These are phyloP conservation scores for Gymnobelideus leadbeateri DNA, from an alignment of 2,113 vertebrate genomes.

Conservation along the genomic window DNA sequence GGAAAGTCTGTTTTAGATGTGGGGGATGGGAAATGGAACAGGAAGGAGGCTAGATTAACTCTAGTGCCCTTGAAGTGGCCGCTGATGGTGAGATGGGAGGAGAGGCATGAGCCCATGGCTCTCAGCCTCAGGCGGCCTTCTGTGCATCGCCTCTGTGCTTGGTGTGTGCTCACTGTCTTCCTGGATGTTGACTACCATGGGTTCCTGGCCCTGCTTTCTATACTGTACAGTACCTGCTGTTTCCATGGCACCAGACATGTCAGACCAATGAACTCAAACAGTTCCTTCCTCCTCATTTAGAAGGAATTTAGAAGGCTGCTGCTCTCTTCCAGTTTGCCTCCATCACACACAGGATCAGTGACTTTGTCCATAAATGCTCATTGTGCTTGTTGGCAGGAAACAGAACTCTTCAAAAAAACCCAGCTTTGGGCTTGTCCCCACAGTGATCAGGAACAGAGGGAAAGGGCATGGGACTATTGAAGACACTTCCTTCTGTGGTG, in stretches of 20 bases:
- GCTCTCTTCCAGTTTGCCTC: not conserved
- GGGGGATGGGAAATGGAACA: not conserved
- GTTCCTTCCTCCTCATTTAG: not conserved
- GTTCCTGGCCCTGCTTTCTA: not conserved
- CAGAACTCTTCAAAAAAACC: not conserved
- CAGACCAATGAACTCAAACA: not conserved
- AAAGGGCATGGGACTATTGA: not conserved
- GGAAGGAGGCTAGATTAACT: not conserved
- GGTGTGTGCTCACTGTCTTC: not conserved
- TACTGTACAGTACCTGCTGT: not conserved
- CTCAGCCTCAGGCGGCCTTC: not conserved
- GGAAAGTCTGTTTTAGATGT: not conserved
- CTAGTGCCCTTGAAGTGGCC: too few relatives aligned
- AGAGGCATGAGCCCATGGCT: not conserved
- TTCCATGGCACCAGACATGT: not conserved
- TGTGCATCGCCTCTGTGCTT: accelerated
- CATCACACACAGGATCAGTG: not conserved
- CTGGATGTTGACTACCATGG: not conserved
- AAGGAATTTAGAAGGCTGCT: not conserved
- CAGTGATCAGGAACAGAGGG: not conserved
- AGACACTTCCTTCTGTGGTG: not conserved
- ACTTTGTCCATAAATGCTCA: not conserved
- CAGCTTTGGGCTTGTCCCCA: not conserved
- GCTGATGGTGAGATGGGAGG: too few relatives aligned
- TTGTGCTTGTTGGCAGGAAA: not conserved